Base-by-base conservation (phyloP, 1,140 invertebrate genomes). In the Oreohelix idahoensis region DNA sequence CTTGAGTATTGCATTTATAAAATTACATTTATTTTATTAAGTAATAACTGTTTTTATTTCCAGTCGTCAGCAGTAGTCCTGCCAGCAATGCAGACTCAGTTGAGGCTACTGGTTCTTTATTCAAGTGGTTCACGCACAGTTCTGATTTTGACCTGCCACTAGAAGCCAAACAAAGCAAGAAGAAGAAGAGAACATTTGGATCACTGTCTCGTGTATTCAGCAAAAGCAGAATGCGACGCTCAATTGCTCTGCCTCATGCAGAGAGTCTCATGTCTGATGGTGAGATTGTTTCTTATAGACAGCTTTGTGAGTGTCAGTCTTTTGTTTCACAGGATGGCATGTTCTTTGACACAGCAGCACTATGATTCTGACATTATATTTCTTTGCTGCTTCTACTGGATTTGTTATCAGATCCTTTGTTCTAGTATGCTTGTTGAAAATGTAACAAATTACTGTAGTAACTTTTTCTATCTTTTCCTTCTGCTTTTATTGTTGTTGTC, bases 121-220 rank as follows among this genome's bases (percentile, higher is more conserved):
- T 79, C 38, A 35, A 45, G 53, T 79, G 78, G 78, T 79, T 79
- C 38, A 79, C 78, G 36, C 78, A 79, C 32, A 79, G 78, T 39
- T 79, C 78, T 2, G 78, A 79, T 51, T 69, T 79, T 79, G 78
- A 78, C 13, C n/a, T 78, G 8, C 75, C 75, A 32, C 29, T 58
- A 49, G 81, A 66, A 51, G 10, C 76, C 42, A 81, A 35, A 17
- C 63, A 26, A 45, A 84, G 85, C 49, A 82, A 83, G 13, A 89
- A 87, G 77, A 89, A 88, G 84, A 89, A 88, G 71, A 90, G 90
- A 70, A 85, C 86, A n/a, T 87, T 85, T 42, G 85, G 87, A 29
- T 87, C 90, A 17, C 71, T 92, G 71, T 89, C 91, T 13, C 87
- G 88, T 51, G 87, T 92, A 80, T 92, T 92, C 79, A 87, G 87